Evolutionary conservation across 2,113 vertebrate genomes (phyloP).

Genomic region (Thunnus maccoyii): DNA sequence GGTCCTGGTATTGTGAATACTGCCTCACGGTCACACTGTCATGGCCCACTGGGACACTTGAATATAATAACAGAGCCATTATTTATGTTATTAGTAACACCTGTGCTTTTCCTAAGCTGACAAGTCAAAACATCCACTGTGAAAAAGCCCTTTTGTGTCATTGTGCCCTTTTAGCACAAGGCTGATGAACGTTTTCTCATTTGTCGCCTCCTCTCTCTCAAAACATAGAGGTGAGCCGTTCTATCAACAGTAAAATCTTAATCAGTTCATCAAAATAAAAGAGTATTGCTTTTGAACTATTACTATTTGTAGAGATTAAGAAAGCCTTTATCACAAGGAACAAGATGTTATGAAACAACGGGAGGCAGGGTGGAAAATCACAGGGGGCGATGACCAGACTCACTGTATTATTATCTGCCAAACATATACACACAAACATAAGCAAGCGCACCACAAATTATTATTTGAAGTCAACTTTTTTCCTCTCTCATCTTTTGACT

Average conservation of each 20-base stretch:
- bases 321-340: slow-evolving; percentile 4
- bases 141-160: neutral
- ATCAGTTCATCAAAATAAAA: neutral
- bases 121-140: too few species aligned
- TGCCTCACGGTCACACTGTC: too few species aligned
- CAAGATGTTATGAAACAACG: slow-evolving; percentile 10
- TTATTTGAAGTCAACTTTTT: slow-evolving; percentile 15
- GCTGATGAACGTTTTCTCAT: neutral
- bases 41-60: too few species aligned
- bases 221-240: neutral
- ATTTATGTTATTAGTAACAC: neutral
- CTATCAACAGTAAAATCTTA: neutral
- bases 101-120: too few species aligned
- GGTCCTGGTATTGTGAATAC: too few species aligned
- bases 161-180: neutral
- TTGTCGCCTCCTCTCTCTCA: neutral
- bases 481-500: slow-evolving; percentile 12
- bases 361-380: neutral
- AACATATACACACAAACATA: slow-evolving; percentile 16
- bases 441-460: neutral
- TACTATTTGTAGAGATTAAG: neutral
- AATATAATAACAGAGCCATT: neutral
- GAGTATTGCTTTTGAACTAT: neutral
- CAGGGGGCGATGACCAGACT: neutral
- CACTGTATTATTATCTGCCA: neutral